phyloP scores from a whole-genome alignment of 2,113 vertebrate species.

The Trinectes maculatus region DNA sequence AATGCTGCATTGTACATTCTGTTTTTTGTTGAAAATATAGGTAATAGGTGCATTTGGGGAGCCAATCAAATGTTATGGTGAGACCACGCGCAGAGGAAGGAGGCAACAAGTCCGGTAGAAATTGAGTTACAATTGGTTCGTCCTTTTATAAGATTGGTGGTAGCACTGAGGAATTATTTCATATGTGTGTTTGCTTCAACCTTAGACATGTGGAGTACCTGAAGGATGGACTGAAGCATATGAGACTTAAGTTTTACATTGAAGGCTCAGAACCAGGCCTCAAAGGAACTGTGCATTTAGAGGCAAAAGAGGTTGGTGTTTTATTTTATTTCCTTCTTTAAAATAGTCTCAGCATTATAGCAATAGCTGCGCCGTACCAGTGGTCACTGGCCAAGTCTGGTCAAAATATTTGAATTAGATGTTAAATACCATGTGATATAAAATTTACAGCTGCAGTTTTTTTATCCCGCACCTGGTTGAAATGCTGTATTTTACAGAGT shows the following conservation, averaged over 20 bases:
- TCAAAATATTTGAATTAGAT: too few relatives aligned
- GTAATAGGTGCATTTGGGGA: constrained; percentile 91
- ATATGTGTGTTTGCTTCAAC: constrained; percentile 33
- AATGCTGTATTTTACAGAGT: constrained; percentile 81
- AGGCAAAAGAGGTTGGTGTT: constrained; percentile 89
- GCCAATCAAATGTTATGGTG: constrained; percentile 92
- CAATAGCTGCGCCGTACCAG: not conserved
- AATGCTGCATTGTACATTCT: not conserved
- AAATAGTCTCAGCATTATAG: not conserved
- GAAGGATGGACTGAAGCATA: constrained; percentile 88
- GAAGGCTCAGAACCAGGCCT: constrained; percentile 91
- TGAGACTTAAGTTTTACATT: constrained; percentile 95
- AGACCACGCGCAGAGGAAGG: constrained; percentile 89
- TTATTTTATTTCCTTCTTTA: not conserved
- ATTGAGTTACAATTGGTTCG: too few relatives aligned
- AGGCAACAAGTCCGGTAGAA: constrained; percentile 91
- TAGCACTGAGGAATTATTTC: not conserved
- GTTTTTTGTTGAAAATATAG: constrained; percentile 70
- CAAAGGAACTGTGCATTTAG: constrained; percentile 89
- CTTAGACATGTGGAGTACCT: constrained; percentile 87
- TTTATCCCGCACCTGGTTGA: not conserved
- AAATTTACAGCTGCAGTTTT: too few relatives aligned
- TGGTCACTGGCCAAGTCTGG: too few relatives aligned
- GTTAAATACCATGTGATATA: too few relatives aligned
- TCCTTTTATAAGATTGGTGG: too few relatives aligned